A percentile compares a stretch with the other conserved stretches of the same genome.
phyloP scores from a whole-genome alignment of 2,888 invertebrate genomes.

The Acronicta alni region DNA sequence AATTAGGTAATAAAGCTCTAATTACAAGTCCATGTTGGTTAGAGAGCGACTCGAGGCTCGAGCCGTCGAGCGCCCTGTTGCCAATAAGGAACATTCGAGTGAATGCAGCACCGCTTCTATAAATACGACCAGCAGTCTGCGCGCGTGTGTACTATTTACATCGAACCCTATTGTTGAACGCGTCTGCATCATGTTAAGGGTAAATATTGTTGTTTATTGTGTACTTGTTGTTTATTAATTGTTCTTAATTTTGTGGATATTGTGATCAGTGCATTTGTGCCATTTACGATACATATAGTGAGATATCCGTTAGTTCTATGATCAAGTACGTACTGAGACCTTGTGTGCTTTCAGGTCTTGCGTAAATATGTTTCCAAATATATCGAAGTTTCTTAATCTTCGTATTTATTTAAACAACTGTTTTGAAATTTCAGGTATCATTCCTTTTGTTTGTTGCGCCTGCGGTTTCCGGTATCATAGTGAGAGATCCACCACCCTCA shows the following conservation, averaged over 20 bases:
- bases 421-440: constrained; percentile 55
- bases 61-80: constrained; percentile 45
- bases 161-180: constrained; percentile 71
- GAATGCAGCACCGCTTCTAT: constrained; percentile 77
- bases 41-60: constrained; percentile 56
- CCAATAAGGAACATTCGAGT: constrained; percentile 76
- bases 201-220: constrained; percentile 59
- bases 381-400: neutral
- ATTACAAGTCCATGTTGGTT: constrained; percentile 29
- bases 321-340: neutral
- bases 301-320: constrained; percentile 1
- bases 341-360: constrained; percentile 17
- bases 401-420: constrained; percentile 17
- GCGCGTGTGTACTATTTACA: constrained; percentile 67
- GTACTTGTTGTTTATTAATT: neutral
- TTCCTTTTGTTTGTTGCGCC: constrained; percentile 65
- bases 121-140: constrained; percentile 71
- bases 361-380: constrained; percentile 13
- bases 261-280: neutral
- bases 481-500: constrained; percentile 76
- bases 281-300: too few relatives aligned
- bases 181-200: constrained; percentile 73
- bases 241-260: constrained; percentile 12
- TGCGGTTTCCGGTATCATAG: constrained; percentile 72
- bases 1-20: constrained; percentile 47